Evolutionary conservation across 2,888 invertebrate genomes (phyloP), one percentile per base, ranked within the genome.

Genomic region (Eupithecia subfuscata): DNA sequence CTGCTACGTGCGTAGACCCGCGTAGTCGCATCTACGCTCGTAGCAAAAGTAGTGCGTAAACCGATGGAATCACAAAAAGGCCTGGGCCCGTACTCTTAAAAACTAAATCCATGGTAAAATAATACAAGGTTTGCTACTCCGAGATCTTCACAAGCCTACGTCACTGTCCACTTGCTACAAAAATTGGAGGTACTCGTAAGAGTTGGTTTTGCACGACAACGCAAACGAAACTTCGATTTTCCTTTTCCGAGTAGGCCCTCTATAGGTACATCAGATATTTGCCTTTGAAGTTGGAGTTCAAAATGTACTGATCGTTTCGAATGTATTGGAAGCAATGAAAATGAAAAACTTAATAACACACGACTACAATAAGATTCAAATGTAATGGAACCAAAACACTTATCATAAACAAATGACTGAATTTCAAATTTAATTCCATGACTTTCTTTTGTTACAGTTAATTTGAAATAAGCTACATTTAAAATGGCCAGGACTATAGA

Each of bases 1-100:
- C 40, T 43, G 65, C 69, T 63, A 52, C 64, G 73, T 48, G 70
- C 74, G 67, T 71, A 71, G 70, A 60, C 6, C 30, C 45, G 43
- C 69, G 48, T 70, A 74, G 74, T n/a, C 18, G 5, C 30, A 16
- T 52, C 65, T 70, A 65, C 69, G 73, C 22, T 63, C 37, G 34
- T 48, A 69, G 67, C 68, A 22, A 37, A 34, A n/a, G 12, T 4
- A 56, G 56, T 56, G 56, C 56, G 11, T 22, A 11, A 22, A 5
- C 22, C 12, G n/a, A n/a, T 12, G 5, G 65, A 37, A n/a, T 34
- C 12, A 63, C 63, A 63, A 30, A 2, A 30, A 2, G 30, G 30
- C 30, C 30, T 30, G 30, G 30, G 30, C 30, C 30, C 30, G 30
- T 30, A 30, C 30, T 30, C 30, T 30, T 30, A 30, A 30, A 30